phyloP scores from a whole-genome alignment of 2,888 invertebrate species.

The Pristionchus arcanus region DNA sequence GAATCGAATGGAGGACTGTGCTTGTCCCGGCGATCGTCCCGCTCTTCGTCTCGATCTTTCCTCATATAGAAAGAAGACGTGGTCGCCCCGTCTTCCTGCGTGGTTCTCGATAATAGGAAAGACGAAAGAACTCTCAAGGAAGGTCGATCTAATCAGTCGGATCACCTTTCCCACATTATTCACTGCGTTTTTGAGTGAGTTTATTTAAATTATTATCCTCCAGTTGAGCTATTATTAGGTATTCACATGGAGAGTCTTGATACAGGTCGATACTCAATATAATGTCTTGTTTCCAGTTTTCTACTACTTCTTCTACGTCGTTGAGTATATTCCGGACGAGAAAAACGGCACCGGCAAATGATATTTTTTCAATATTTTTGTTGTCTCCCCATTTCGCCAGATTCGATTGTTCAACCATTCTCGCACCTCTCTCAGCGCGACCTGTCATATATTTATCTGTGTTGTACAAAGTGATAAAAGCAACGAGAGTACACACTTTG shows the following conservation, averaged over 20 bases:
- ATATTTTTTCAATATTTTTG: neutral
- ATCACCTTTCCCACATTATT: slow-evolving; percentile 73
- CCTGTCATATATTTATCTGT: slow-evolving; percentile 57
- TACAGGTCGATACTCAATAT: neutral
- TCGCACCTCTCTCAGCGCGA: slow-evolving; percentile 32
- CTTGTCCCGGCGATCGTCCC: slow-evolving; percentile 74
- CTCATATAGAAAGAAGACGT: slow-evolving; percentile 62
- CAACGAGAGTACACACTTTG: neutral
- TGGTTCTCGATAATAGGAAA: slow-evolving; percentile 56
- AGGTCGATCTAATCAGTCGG: slow-evolving; percentile 75
- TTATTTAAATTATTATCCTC: neutral
- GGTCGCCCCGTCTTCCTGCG: slow-evolving; percentile 53
- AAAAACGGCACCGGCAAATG: slow-evolving; percentile 26
- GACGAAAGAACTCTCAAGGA: slow-evolving; percentile 72
- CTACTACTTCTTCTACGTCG: slow-evolving; percentile 75
- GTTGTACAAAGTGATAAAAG: slow-evolving; percentile 57
- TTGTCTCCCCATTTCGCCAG: neutral
- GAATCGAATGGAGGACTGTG: slow-evolving; percentile 74
- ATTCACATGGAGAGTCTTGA: neutral
- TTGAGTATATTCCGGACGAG: slow-evolving; percentile 55
- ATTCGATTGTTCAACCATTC: neutral
- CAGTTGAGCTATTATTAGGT: too few relatives aligned
- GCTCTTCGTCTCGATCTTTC: slow-evolving; percentile 72
- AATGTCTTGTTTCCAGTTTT: slow-evolving; percentile 68
- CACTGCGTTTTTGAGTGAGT: slow-evolving; percentile 67